Evolutionary conservation across 2,888 invertebrate genomes (phyloP).

Genomic region (Rugalucina vietnamica): DNA sequence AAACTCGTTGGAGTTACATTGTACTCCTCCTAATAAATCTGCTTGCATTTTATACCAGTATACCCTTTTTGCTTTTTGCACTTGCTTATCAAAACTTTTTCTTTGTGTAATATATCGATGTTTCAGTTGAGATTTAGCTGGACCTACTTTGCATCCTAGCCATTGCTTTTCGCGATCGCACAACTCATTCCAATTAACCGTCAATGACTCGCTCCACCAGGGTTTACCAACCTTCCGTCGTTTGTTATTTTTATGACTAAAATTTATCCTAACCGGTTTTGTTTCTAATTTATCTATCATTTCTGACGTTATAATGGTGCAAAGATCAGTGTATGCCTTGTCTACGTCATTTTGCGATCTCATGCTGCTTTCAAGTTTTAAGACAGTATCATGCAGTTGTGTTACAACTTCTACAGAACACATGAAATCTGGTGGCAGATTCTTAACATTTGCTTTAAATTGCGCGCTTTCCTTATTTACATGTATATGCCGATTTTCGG

Average conservation of each 20-base stretch:
- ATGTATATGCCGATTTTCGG: background rate
- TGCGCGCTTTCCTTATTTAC: background rate
- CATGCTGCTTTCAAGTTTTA: background rate
- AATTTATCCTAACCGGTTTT: background rate
- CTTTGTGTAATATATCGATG: too few relatives aligned
- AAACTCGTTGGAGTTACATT: too few relatives aligned
- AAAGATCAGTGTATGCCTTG: background rate
- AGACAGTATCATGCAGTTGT: background rate
- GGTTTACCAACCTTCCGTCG: background rate
- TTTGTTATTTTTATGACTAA: background rate
- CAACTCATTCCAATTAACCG: background rate
- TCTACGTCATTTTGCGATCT: background rate
- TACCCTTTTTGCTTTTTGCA: background rate
- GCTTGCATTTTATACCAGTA: background rate
- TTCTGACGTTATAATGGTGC: background rate
- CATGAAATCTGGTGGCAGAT: background rate
- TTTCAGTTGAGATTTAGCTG: too few relatives aligned
- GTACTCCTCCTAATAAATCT: too few relatives aligned
- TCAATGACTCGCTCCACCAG: background rate
- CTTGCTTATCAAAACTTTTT: conserved; percentile 10
- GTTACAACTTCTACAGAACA: background rate
- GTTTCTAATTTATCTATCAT: background rate
- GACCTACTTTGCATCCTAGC: too few relatives aligned
- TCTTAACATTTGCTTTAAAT: background rate
- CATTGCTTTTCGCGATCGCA: background rate